These are phyloP conservation scores for Portunus trituberculatus DNA, from an alignment of 1,140 invertebrate genomes.

Conservation along the genomic window DNA sequence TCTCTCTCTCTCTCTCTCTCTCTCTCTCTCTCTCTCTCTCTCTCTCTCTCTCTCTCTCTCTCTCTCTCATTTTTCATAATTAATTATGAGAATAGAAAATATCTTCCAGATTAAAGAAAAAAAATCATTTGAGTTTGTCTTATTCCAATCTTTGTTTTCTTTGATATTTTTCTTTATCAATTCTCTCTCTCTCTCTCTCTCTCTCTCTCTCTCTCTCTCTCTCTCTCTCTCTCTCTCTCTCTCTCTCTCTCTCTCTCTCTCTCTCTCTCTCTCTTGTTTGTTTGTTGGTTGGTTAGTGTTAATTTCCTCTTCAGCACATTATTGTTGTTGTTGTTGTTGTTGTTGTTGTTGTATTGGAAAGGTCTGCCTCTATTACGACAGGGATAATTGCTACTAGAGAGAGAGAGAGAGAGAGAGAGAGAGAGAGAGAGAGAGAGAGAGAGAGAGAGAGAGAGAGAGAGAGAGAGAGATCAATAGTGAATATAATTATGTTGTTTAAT, in stretches of 20 bases:
- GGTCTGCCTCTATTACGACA: neutral
- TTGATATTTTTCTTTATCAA: no score
- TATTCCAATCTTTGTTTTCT: no score
- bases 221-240: neutral
- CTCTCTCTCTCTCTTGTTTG: neutral
- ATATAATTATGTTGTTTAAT: neutral
- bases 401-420: neutral
- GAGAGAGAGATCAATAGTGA: neutral
- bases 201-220: neutral
- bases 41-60: no score
- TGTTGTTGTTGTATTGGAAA: no score
- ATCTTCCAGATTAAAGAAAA: no score
- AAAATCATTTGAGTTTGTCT: no score
- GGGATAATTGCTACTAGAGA: neutral
- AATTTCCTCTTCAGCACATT: neutral
- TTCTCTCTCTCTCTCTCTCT: no score
- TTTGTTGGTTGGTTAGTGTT: neutral
- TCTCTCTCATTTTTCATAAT: no score
- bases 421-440: conserved; percentile 50
- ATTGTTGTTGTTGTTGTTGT: no score
- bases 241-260: conserved; percentile 11
- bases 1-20: no score
- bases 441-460: conserved; percentile 17
- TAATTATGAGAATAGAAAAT: no score
- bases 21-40: no score